Evolutionary conservation across 2,797 vertebrate genomes (phyloP), one percentile per base, ranked within the genome.

Genomic region (Leuciscus waleckii): DNA sequence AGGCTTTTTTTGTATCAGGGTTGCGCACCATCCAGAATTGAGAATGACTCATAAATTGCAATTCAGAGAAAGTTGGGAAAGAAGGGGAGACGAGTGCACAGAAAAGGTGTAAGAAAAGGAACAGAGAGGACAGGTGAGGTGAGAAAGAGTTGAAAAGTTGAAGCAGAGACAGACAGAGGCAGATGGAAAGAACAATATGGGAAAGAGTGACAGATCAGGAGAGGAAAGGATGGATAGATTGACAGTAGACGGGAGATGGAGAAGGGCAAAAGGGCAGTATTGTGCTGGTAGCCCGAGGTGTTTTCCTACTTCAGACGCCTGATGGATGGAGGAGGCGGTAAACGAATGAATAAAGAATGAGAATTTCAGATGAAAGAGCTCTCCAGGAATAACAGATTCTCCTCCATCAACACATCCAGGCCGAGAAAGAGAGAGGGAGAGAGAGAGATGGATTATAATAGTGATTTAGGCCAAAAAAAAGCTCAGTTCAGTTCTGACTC

Each of bases 301-400:
- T 77, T 95, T 94, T 94, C 89, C 92, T 91, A 93, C 92, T 92
- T 91, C 92, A 93, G 91, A 46, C 85, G 39, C 41, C 90, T 93
- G 94, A 94, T 93, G 92, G 92, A 93, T 93, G 88, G 91, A 93
- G 91, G 51, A 82, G 81, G 91, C 90, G 88, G 88, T 92, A 91
- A 92, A 91, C n/a, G 61, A 88, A 93, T 95, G 91, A 95, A 95
- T 95, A 93, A 95, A 93, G 93, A 91, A 95, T 95, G 93, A 95
- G 92, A 90, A 93, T 90, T 80, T 88, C 83, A 89, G 92, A 94
- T 92, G 92, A 94, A 94, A 95, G 93, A 90, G 88, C 89, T 92
- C 91, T 92, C 82, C 88, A 91, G 89, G 89, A 94, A 92, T 92
- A 91, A 91, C 85, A 76, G 76, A 61, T 75, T 88, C 74, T 86